phyloP scores from a whole-genome alignment of 2,797 vertebrate species.

The Arnoldichthys spilopterus region DNA sequence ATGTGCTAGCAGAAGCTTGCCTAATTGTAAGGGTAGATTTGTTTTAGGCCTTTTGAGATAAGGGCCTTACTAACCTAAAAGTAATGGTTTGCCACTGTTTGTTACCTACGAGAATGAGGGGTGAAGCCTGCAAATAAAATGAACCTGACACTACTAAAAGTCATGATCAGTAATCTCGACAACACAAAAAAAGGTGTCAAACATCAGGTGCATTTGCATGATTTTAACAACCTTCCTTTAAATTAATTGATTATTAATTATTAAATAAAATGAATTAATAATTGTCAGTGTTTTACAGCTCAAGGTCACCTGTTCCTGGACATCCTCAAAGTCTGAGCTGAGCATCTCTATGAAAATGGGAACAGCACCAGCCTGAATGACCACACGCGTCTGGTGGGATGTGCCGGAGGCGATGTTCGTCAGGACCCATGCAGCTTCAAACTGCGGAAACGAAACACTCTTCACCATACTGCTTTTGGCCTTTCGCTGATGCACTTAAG shows the following conservation, averaged over 20 bases:
- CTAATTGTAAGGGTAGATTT: too few species aligned
- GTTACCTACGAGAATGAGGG: not conserved
- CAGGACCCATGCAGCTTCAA: conserved; percentile 96
- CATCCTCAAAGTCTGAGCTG: conserved; percentile 93
- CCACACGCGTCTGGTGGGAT: conserved; percentile 93
- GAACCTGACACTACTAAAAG: too few species aligned
- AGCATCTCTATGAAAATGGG: conserved; percentile 97
- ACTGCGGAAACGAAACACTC: conserved; percentile 71
- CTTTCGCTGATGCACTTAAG: conserved; percentile 24
- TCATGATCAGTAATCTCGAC: too few species aligned
- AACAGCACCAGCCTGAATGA: conserved; percentile 95
- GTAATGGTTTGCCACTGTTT: too few species aligned
- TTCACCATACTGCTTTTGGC: not conserved
- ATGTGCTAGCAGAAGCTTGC: too few species aligned
- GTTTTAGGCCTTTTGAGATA: too few species aligned
- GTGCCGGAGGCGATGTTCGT: conserved; percentile 98
- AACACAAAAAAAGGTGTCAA: not conserved
- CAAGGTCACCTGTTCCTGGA: conserved; percentile 89
- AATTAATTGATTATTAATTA: not conserved
- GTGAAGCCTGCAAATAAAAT: not conserved
- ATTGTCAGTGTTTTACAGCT: not conserved
- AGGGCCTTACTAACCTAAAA: too few species aligned
- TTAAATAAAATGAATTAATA: too few species aligned
- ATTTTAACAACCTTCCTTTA: not conserved
- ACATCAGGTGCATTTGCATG: not conserved